Evolutionary conservation across 1,140 invertebrate species (phyloP).

Genomic region (Aphaenogaster floridana): DNA sequence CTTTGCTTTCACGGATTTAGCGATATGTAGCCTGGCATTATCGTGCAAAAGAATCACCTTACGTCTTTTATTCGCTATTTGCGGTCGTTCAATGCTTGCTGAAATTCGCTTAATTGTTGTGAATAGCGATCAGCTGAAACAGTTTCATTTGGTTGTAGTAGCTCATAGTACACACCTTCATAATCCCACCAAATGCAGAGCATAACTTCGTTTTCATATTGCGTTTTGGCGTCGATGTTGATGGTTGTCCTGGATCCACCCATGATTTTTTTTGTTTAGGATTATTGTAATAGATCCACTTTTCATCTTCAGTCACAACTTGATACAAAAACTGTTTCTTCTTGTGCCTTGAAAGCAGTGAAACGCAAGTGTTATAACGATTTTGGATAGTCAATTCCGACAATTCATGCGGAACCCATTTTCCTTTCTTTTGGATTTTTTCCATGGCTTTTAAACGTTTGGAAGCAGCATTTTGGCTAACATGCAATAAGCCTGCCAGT

Average conservation of each 20-base stretch:
- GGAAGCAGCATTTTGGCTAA: too few relatives aligned
- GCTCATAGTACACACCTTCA: neutral
- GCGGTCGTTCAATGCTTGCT: neutral
- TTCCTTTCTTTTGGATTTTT: neutral
- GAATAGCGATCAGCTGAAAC: neutral
- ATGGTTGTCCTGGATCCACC: conserved; percentile 1
- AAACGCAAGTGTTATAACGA: neutral
- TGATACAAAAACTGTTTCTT: too few relatives aligned
- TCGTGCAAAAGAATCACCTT: neutral
- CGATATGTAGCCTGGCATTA: neutral
- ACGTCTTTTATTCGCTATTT: neutral
- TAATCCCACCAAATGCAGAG: neutral
- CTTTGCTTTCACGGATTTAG: neutral
- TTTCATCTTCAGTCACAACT: too few relatives aligned
- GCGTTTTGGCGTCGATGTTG: neutral
- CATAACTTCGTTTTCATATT: neutral
- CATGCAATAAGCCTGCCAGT: too few relatives aligned
- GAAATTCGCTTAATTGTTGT: conserved; percentile 1
- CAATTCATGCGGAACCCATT: neutral
- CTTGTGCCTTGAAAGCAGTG: neutral
- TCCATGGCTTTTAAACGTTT: neutral
- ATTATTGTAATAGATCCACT: neutral
- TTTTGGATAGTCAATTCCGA: neutral
- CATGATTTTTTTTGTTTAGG: neutral
- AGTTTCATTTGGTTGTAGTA: neutral